phyloP scores from a whole-genome alignment of 2,888 invertebrate genomes.

The Kuschelorhynchus macadamiae region DNA sequence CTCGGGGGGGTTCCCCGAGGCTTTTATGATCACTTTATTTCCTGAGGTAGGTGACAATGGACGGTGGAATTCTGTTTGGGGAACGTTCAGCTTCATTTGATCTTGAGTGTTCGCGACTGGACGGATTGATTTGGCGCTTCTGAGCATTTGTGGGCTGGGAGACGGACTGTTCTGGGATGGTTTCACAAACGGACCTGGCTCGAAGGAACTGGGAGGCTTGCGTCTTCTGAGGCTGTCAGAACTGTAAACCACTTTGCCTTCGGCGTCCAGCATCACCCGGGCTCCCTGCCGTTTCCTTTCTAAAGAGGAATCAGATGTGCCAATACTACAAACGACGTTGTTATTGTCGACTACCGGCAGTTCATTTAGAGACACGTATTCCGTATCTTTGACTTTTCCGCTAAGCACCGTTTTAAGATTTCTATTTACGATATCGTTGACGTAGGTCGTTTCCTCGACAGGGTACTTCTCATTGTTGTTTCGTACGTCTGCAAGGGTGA shows the following conservation, averaged over 20 bases:
- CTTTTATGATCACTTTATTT: conserved; percentile 70
- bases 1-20: conserved; percentile 68
- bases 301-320: conserved; percentile 67
- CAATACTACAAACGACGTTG: conserved; percentile 46
- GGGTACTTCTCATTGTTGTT: conserved; percentile 79
- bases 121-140: conserved; percentile 63
- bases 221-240: conserved; percentile 87
- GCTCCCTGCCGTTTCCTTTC: conserved; percentile 78
- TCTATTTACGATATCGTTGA: conserved; percentile 78
- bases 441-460: conserved; percentile 68
- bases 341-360: conserved; percentile 71
- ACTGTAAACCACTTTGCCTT: conserved; percentile 90
- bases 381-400: conserved; percentile 77
- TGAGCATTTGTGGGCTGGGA: conserved; percentile 71
- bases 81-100: conserved; percentile 53
- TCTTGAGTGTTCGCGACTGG: conserved; percentile 63
- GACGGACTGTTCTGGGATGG: conserved; percentile 67
- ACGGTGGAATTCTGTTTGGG: conserved; percentile 58
- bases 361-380: conserved; percentile 87
- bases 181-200: conserved; percentile 89
- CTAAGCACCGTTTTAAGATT: conserved; percentile 74
- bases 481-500: conserved; percentile 86
- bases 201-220: conserved; percentile 87
- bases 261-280: conserved; percentile 86
- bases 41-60: conserved; percentile 78